These are phyloP conservation scores for Hirudinaria manillensis DNA, from an alignment of 2,888 invertebrate species.

Conservation along the genomic window DNA sequence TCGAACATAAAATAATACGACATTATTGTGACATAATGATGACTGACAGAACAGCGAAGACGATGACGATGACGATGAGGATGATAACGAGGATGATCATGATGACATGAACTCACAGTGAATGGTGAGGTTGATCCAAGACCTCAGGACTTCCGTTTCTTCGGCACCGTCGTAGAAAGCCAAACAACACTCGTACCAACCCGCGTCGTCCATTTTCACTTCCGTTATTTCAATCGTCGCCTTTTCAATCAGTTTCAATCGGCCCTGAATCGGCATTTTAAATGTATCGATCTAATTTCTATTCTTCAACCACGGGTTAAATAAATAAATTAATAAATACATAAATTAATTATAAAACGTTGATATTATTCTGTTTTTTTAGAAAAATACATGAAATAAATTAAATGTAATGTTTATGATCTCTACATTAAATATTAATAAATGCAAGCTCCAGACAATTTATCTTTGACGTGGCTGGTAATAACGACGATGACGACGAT, in stretches of 20 bases:
- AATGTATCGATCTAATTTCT: background rate
- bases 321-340: background rate
- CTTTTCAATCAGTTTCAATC: constrained; percentile 13
- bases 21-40: background rate
- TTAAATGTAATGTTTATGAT: too few relatives aligned
- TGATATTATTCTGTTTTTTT: too few relatives aligned
- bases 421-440: background rate
- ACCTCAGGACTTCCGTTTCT: constrained; percentile 11
- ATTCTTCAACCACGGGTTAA: background rate
- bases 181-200: constrained; percentile 24
- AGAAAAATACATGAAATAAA: too few relatives aligned
- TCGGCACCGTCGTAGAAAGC: constrained; percentile 20
- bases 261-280: background rate
- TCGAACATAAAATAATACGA: too few relatives aligned
- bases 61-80: background rate
- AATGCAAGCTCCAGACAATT: background rate
- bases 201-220: constrained; percentile 6
- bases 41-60: background rate
- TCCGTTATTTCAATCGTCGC: constrained; percentile 20
- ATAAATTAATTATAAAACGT: background rate
- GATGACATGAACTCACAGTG: background rate
- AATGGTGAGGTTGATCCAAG: constrained; percentile 21
- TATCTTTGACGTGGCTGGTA: constrained; percentile 7
- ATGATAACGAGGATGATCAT: background rate
- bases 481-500: constrained; percentile 32